These are phyloP conservation scores for Mongoloraphidia duomilia DNA, from an alignment of 2,888 invertebrate genomes.

Conservation along the genomic window DNA sequence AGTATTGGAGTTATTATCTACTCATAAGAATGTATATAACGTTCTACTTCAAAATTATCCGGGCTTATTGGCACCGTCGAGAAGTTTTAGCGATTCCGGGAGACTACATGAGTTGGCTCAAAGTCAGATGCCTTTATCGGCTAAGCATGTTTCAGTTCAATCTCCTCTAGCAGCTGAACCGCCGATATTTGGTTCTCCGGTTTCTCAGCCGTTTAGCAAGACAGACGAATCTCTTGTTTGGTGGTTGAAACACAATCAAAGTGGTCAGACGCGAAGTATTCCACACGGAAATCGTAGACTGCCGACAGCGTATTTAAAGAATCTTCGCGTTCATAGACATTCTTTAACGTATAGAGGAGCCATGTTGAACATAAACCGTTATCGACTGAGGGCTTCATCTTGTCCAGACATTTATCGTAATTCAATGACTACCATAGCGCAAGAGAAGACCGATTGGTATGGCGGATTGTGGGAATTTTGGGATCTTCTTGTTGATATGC, in stretches of 20 bases:
- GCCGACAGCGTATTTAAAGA: constrained; percentile 56
- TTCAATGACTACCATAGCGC: constrained; percentile 74
- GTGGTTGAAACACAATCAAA: constrained; percentile 40
- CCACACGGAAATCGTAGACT: constrained; percentile 22
- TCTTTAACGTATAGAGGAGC: constrained; percentile 74
- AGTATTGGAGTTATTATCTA: constrained; percentile 56
- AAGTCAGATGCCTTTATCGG: constrained; percentile 19
- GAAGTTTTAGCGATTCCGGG: constrained; percentile 57
- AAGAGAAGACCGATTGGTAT: constrained; percentile 62
- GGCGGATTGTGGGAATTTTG: constrained; percentile 63
- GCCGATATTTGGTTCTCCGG: constrained; percentile 23
- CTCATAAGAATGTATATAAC: constrained; percentile 53
- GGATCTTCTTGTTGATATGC: constrained; percentile 60
- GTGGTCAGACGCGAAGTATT: constrained; percentile 26
- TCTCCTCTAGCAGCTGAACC: constrained; percentile 28
- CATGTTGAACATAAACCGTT: constrained; percentile 70
- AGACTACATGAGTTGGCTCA: constrained; percentile 30
- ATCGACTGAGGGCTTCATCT: constrained; percentile 68
- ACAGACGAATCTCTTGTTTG: constrained; percentile 35
- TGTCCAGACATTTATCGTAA: constrained; percentile 83
- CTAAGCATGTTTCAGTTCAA: constrained; percentile 23
- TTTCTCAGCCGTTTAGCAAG: constrained; percentile 25
- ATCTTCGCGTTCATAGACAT: constrained; percentile 58
- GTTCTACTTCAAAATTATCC: constrained; percentile 63
- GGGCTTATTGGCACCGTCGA: constrained; percentile 51